Percentiles rank a stretch among this genome's conserved stretches.
phyloP scores from a whole-genome alignment of 2,113 vertebrate genomes.

The Pygoscelis adeliae region DNA sequence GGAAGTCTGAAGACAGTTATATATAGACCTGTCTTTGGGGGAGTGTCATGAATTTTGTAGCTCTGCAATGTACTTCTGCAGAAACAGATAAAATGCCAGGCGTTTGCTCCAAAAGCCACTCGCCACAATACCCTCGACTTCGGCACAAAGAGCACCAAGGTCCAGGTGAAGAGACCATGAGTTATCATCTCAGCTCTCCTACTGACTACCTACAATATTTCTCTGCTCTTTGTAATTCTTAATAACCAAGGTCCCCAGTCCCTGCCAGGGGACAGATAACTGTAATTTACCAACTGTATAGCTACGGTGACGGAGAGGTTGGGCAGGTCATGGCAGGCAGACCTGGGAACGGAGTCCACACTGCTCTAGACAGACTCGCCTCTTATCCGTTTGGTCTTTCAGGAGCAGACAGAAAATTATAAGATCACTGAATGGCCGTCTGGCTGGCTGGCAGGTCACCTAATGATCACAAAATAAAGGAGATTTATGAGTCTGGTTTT shows the following conservation, averaged over 20 bases:
- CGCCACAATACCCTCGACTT: fast-evolving
- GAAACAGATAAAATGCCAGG: background rate
- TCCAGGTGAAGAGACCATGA: background rate
- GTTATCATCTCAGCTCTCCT: background rate
- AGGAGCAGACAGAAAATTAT: background rate
- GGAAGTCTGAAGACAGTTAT: background rate
- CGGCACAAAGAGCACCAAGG: background rate
- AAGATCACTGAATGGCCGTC: background rate
- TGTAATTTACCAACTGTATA: background rate
- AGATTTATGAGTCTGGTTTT: background rate
- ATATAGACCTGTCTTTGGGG: background rate
- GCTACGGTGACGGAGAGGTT: background rate
- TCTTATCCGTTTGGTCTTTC: background rate
- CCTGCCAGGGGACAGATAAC: background rate
- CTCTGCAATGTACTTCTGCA: background rate
- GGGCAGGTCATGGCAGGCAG: background rate
- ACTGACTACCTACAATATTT: background rate
- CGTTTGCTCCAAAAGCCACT: fast-evolving
- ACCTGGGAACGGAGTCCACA: background rate
- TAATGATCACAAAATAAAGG: background rate
- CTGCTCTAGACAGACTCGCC: background rate
- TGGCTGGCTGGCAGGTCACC: conserved; percentile 3
- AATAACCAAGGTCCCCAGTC: background rate
- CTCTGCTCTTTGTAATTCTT: conserved; percentile 10
- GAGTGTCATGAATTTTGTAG: background rate